Evolutionary conservation across 2,797 vertebrate genomes (phyloP).

Genomic region (Lagorchestes hirsutus): DNA sequence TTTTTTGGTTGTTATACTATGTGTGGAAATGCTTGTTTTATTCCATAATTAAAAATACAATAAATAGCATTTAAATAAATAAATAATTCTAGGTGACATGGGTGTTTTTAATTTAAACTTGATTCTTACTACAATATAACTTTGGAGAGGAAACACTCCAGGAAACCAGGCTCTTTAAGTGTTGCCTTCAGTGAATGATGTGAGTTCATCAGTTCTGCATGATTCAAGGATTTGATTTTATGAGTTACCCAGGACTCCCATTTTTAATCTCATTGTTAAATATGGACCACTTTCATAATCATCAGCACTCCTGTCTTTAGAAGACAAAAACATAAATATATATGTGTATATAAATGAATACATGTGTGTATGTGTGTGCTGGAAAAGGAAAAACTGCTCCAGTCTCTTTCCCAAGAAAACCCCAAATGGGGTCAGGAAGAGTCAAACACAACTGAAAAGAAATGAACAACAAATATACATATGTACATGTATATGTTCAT

Average conservation of each 20-base stretch:
- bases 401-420: no score
- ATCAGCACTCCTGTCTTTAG: neutral
- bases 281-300: neutral
- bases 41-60: neutral
- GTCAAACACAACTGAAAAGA: no score
- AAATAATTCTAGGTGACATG: neutral
- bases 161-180: neutral
- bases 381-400: no score
- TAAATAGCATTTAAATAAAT: neutral
- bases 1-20: neutral
- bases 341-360: no score
- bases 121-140: neutral
- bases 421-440: no score
- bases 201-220: neutral
- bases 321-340: neutral
- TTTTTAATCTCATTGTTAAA: neutral
- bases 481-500: no score
- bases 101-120: neutral
- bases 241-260: neutral
- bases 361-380: no score
- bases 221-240: constrained; percentile 13
- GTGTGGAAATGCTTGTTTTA: neutral
- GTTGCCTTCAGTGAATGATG: neutral
- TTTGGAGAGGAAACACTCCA: neutral
- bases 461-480: neutral